A percentile compares a stretch with the other conserved stretches of the same genome.
These are phyloP conservation scores for Drosophila suboccidentalis DNA, from an alignment of 2,888 invertebrate genomes.

Conservation along the genomic window DNA sequence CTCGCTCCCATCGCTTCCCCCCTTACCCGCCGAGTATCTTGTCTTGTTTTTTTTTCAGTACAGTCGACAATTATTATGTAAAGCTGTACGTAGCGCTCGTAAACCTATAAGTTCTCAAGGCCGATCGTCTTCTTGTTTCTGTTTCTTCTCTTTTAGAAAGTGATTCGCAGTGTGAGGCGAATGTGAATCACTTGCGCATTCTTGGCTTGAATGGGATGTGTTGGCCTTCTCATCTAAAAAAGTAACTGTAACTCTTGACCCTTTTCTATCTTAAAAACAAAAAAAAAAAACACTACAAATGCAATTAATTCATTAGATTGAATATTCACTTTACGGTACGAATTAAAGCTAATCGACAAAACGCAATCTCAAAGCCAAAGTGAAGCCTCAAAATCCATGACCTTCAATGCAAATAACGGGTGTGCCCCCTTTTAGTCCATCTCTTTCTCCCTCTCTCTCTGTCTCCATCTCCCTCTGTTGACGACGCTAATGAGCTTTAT, in stretches of 20 bases:
- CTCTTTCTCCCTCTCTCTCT: neutral
- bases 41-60: neutral
- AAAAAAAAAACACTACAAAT: slow-evolving; percentile 2
- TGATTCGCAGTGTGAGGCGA: slow-evolving; percentile 5
- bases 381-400: slow-evolving; percentile 24
- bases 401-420: slow-evolving; percentile 41
- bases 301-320: slow-evolving; percentile 51
- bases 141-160: slow-evolving; percentile 22
- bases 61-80: slow-evolving; percentile 60
- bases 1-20: slow-evolving; percentile 5
- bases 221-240: neutral
- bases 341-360: slow-evolving; percentile 13
- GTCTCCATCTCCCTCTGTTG: neutral
- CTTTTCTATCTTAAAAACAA: slow-evolving; percentile 10
- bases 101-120: slow-evolving; percentile 62
- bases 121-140: slow-evolving; percentile 48
- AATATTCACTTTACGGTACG: slow-evolving; percentile 40
- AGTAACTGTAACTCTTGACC: slow-evolving; percentile 18
- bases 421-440: slow-evolving; percentile 15
- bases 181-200: slow-evolving; percentile 18
- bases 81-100: slow-evolving; percentile 49
- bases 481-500: slow-evolving; percentile 39
- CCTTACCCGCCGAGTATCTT: neutral
- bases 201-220: neutral
- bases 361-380: neutral